phyloP scores from a whole-genome alignment of 2,888 invertebrate genomes.

The Chesias legatella region DNA sequence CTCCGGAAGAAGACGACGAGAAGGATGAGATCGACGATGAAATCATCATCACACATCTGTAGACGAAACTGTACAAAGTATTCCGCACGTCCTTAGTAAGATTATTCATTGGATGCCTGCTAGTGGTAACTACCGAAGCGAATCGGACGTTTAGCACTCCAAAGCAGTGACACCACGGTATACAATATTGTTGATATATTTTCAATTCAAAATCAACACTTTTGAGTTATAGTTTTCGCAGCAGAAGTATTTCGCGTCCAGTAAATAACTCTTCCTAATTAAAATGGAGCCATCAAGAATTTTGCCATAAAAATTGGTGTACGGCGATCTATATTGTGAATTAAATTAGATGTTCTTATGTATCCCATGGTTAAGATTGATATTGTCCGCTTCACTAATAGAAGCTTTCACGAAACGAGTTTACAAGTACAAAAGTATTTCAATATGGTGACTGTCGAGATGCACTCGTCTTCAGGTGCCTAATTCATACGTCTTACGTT shows the following conservation, averaged over 20 bases:
- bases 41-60: slow-evolving; percentile 92
- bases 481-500: too few relatives aligned
- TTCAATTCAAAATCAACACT: too few relatives aligned
- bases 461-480: too few relatives aligned
- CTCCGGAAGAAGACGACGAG: slow-evolving; percentile 90
- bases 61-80: slow-evolving; percentile 38
- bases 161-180: too few relatives aligned
- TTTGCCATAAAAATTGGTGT: slow-evolving; percentile 33
- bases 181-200: too few relatives aligned
- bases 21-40: slow-evolving; percentile 94
- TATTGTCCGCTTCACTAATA: slow-evolving; percentile 31
- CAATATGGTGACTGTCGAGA: slow-evolving; percentile 4
- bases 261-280: background rate
- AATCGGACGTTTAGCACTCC: too few relatives aligned
- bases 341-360: slow-evolving; percentile 54
- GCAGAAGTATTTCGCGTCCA: background rate
- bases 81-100: slow-evolving; percentile 19
- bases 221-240: too few relatives aligned
- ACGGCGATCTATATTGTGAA: slow-evolving; percentile 24
- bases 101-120: background rate
- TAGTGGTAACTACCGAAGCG: background rate
- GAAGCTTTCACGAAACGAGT: slow-evolving; percentile 40
- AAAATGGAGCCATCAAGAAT: slow-evolving; percentile 15
- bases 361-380: slow-evolving; percentile 51
- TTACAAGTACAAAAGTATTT: slow-evolving; percentile 54